Evolutionary conservation across 2,113 vertebrate genomes (phyloP).

Genomic region (Mastomys natalensis): DNA sequence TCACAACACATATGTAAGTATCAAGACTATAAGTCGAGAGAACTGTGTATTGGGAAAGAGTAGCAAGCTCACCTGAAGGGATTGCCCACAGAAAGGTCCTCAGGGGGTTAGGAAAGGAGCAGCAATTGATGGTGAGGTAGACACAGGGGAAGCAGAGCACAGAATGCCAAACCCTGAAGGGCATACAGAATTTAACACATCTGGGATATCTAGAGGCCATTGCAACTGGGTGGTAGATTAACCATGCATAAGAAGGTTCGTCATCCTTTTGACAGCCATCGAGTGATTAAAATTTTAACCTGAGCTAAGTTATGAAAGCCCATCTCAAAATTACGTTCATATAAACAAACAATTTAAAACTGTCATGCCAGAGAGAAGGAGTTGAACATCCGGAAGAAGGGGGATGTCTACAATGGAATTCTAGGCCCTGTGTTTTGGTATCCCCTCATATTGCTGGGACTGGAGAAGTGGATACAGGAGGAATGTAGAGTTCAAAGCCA

Average conservation of each 20-base stretch:
- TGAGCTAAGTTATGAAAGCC: not conserved
- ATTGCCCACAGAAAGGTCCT: not conserved
- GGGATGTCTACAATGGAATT: not conserved
- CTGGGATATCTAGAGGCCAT: not conserved
- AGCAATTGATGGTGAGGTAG: not conserved
- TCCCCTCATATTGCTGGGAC: not conserved
- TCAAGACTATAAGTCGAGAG: not conserved
- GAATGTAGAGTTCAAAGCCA: not conserved
- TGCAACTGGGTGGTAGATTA: not conserved
- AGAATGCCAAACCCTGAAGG: not conserved
- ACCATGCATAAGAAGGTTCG: not conserved
- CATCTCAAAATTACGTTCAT: not conserved
- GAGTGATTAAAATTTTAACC: not conserved
- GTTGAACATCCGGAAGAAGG: not conserved
- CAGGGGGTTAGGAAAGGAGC: not conserved
- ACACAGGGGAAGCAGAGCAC: not conserved
- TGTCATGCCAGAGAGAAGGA: too few species aligned
- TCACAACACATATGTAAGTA: not conserved
- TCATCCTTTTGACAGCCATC: not conserved
- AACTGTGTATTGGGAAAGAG: not conserved
- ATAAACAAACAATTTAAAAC: not conserved
- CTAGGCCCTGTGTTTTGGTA: not conserved
- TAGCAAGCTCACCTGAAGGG: not conserved
- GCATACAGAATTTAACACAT: not conserved
- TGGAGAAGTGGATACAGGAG: not conserved